Evolutionary conservation across 2,113 vertebrate species (phyloP), one percentile per base, ranked within the genome.

Genomic region (Echinops telfairi): DNA sequence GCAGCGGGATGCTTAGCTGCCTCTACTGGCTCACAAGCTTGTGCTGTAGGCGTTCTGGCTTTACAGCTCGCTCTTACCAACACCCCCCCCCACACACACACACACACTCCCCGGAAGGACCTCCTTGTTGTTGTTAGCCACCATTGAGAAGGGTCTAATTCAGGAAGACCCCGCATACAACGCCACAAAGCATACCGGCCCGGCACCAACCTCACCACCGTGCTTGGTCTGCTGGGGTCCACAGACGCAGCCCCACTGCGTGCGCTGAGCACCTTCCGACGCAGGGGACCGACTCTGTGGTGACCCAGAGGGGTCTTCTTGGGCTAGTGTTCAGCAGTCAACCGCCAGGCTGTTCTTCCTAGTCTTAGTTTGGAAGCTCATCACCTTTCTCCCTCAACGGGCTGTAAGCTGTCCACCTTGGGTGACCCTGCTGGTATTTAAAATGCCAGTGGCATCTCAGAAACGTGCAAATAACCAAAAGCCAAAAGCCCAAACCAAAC

Each of bases 31-130:
- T 68, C 29, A 8, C 23, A 73, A 64, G 27, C 66, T 64, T 17
- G 20, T 58, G 57, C 29, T 38, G 7, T 5, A 16, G 14, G 27
- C 25, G 17, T n/a, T 86, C 22, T 71, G 43, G 19, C 10, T 77
- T 7, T 17, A 25, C 12, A 4, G 5, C 7, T 31, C 57, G 40
- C 14, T 1, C 43, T 17, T 62, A 33, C 60, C 31, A 16, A 23
- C n/a, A 0, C 7, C n/a, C 2, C 1, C 6, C 31, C 6, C 31
- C 60, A 2, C 23, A n/a, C n/a, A n/a, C n/a, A n/a, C n/a, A n/a
- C n/a, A n/a, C n/a, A n/a, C n/a, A n/a, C 23, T 62, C 60, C 60
- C 5, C 60, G 60, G 23, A 62, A 62, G 60, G 17, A 62, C 23
- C 23, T 62, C 14, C 60, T 22, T 47, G 43, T 6, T 60, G 66